phyloP scores from a whole-genome alignment of 2,888 invertebrate genomes.

The Autographa gamma region DNA sequence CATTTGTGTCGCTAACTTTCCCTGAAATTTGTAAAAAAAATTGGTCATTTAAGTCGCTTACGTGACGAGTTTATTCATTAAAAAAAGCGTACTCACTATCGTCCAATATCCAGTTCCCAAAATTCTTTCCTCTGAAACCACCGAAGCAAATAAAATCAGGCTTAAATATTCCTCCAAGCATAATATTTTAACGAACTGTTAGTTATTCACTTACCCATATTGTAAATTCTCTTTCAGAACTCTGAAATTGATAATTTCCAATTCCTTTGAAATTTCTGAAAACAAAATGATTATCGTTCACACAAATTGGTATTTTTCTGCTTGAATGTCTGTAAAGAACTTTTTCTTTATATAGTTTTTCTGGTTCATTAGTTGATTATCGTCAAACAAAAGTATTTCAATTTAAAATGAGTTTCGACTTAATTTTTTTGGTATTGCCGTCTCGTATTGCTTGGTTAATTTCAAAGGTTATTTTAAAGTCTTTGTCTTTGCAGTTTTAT shows the following conservation, averaged over 20 bases:
- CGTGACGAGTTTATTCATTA: background rate
- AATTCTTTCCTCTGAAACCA: constrained; percentile 19
- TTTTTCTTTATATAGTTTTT: background rate
- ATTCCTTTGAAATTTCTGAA: constrained; percentile 61
- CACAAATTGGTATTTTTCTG: constrained; percentile 8
- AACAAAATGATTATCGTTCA: constrained; percentile 22
- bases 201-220: constrained; percentile 28
- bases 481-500: no score
- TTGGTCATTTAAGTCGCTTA: no score
- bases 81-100: constrained; percentile 21
- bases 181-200: constrained; percentile 6
- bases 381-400: background rate
- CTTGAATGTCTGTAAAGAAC: background rate
- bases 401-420: background rate
- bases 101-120: constrained; percentile 37
- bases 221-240: constrained; percentile 24
- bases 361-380: background rate
- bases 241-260: constrained; percentile 54
- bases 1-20: background rate
- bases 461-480: no score
- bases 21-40: constrained; percentile 17
- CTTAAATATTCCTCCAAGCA: background rate
- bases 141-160: background rate
- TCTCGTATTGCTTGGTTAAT: no score
- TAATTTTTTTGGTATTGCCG: no score